Percentiles rank a stretch among this genome's conserved stretches.
phyloP scores from a whole-genome alignment of 2,113 vertebrate genomes.

The Anoura caudifer region DNA sequence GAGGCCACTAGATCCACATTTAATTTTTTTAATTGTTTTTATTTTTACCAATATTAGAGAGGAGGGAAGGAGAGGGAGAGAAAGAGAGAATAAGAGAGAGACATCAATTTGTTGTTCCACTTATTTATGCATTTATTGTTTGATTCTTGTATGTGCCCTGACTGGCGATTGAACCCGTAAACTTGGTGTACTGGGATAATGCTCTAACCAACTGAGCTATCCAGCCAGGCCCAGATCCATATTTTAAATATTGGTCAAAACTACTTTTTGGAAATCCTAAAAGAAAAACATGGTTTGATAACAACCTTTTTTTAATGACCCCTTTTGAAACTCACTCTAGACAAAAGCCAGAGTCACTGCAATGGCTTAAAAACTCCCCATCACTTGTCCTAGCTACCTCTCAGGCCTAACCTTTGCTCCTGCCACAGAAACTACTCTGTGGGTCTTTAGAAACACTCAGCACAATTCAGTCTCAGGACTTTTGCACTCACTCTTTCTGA shows the following conservation, averaged over 20 bases:
- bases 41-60: too few relatives aligned
- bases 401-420: background rate
- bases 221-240: too few relatives aligned
- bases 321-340: background rate
- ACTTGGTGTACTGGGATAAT: too few relatives aligned
- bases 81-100: too few relatives aligned
- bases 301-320: background rate
- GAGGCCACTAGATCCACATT: background rate
- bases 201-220: too few relatives aligned
- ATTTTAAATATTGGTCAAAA: background rate
- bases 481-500: background rate
- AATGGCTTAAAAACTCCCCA: background rate
- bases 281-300: background rate
- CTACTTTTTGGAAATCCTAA: background rate
- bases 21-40: too few relatives aligned
- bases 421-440: background rate
- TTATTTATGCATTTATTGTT: too few relatives aligned
- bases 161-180: too few relatives aligned
- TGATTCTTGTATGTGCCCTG: too few relatives aligned
- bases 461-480: background rate
- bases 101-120: too few relatives aligned
- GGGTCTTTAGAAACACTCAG: background rate
- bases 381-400: background rate
- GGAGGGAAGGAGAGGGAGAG: too few relatives aligned
- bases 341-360: background rate